Base-by-base conservation (phyloP, 2,113 vertebrate genomes). In the Camelus bactrianus region DNA sequence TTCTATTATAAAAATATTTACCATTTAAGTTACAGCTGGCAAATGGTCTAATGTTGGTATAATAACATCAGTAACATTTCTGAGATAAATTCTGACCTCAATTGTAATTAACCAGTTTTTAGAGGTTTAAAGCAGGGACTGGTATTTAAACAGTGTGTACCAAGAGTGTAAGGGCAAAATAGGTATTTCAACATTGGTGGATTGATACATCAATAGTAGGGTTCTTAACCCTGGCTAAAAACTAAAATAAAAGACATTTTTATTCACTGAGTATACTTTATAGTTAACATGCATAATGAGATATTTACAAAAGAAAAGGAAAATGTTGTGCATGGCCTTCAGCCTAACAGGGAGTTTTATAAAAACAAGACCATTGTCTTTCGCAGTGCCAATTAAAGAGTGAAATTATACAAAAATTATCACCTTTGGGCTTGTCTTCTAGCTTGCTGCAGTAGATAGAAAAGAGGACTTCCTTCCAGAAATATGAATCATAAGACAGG, bases 351-450 rank as follows among this genome's bases (percentile, higher is more conserved):
- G 24, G 15, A 86, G 48, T 19, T 96, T 96, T 81, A 56, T 2
- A 95, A 93, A 93, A 64, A 94, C 11, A 86, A 90, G 5, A 86
- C 24, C 3, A 80, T 79, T 88, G 90, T 95, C 91, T 24, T 97
- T 56, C 94, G 14, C 75, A 95, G 58, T 91, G 32, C 0, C 22
- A 90, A 93, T 94, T 95, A 19, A 73, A 22, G 72, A 20, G 10
- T 88, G 26, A 89, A 92, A 93, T 54, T 89, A 81, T 95, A 1
- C 42, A 79, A 96, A 90, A 77, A 26, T 93, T 8, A 77, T 93
- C 65, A n/a, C 35, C 35, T 94, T 96, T 95, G 62, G 3, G 95
- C 46, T 17, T 94, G 11, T 81, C 81, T 20, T 96, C 50, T 95
- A 46, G 75, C 83, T 76, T 95, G 52, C 17, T 97, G 2, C 7